Evolutionary conservation across 1,140 invertebrate genomes (phyloP).

Genomic region (Penaeus vannamei): DNA sequence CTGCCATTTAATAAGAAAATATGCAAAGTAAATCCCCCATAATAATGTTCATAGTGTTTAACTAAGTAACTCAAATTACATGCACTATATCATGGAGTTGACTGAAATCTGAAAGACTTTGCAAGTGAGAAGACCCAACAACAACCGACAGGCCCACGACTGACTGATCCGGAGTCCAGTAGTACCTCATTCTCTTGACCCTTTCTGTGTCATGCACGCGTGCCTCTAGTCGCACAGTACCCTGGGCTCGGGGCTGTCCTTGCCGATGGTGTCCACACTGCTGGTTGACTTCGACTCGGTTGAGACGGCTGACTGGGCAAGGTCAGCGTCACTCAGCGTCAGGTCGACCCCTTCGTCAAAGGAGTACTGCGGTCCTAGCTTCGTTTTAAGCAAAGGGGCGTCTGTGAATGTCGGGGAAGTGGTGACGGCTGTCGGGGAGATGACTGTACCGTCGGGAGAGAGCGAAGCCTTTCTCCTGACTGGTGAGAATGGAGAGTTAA

Average conservation of each 20-base stretch:
- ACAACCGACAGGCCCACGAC: too few relatives aligned
- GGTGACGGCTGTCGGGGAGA: background rate
- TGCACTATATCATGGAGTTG: too few relatives aligned
- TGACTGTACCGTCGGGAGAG: background rate
- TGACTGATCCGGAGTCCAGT: background rate
- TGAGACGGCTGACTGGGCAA: slow-evolving; percentile 3
- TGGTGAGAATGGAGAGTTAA: slow-evolving; percentile 56
- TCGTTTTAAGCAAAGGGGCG: background rate
- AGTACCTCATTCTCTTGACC: slow-evolving; percentile 55
- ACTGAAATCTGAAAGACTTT: too few relatives aligned
- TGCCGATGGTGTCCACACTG: slow-evolving; percentile 38
- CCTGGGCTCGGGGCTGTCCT: slow-evolving; percentile 36
- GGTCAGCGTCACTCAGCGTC: slow-evolving; percentile 30
- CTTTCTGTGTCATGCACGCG: slow-evolving; percentile 40
- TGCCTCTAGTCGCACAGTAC: slow-evolving; percentile 45
- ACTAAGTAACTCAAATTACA: too few relatives aligned
- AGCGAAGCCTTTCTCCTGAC: background rate
- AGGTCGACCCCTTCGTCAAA: slow-evolving; percentile 56
- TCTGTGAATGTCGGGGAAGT: background rate
- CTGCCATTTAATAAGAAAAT: too few relatives aligned
- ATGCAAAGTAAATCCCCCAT: too few relatives aligned
- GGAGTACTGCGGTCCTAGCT: slow-evolving; percentile 31
- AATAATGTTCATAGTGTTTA: too few relatives aligned
- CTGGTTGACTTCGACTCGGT: slow-evolving; percentile 22
- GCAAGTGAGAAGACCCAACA: too few relatives aligned